Conservation (phyloP, 2,113 vertebrate genomes). For the Parus major region DNA sequence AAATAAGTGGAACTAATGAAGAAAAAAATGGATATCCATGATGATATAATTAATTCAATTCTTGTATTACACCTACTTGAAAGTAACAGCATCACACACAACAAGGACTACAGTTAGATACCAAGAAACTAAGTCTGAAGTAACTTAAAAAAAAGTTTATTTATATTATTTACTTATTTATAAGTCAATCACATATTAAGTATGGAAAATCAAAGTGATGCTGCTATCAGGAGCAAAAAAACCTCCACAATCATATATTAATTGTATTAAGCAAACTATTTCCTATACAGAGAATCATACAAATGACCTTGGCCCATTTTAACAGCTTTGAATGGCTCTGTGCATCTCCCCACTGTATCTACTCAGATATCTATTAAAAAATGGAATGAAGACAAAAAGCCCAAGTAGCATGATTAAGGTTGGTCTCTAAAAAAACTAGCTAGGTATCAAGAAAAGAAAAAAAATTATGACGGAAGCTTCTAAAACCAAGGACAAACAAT, state of each 20-base stretch:
- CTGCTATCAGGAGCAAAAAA: background rate
- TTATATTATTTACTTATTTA: background rate
- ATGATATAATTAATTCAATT: background rate
- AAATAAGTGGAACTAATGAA: background rate
- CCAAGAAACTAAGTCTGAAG: background rate
- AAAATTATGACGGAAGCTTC: background rate
- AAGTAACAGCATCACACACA: background rate
- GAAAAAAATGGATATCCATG: background rate
- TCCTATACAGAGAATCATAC: background rate
- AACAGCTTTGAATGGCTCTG: background rate
- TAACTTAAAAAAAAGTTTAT: background rate
- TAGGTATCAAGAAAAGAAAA: background rate
- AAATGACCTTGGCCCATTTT: background rate
- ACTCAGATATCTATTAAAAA: background rate
- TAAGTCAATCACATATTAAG: background rate
- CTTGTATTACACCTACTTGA: background rate
- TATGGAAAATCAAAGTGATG: background rate
- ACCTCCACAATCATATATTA: fast-evolving
- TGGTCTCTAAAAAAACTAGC: background rate
- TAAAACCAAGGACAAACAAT: background rate
- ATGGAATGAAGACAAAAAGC: background rate
- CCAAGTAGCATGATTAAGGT: background rate
- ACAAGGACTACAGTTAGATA: background rate
- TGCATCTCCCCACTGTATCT: background rate
- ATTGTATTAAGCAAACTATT: background rate